Conservation (phyloP, 2,113 vertebrate genomes). For the Cochlearius cochlearius region DNA sequence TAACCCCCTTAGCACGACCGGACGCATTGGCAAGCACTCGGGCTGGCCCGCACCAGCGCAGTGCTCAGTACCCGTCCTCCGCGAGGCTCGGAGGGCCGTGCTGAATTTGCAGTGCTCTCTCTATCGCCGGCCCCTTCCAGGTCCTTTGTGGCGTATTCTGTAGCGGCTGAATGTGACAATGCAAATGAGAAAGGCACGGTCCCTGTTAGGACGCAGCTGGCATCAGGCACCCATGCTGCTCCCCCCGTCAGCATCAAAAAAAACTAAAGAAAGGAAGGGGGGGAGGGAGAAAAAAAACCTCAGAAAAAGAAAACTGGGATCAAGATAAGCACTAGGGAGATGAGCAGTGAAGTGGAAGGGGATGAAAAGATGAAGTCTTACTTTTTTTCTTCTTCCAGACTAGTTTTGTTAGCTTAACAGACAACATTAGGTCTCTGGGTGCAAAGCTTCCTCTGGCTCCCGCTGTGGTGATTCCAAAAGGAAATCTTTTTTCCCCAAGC, state of each 20-base stretch:
- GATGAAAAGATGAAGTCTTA: slow-evolving; percentile 39
- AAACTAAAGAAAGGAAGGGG: not conserved
- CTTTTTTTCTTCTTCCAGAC: slow-evolving; percentile 13
- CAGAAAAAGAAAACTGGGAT: slow-evolving; percentile 2
- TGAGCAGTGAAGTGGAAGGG: slow-evolving; percentile 35
- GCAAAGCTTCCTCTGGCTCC: slow-evolving; percentile 43
- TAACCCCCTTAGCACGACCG: fast-evolving
- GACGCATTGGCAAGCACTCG: fast-evolving
- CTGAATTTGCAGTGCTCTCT: fast-evolving
- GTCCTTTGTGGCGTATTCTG: not conserved
- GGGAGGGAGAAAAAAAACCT: not conserved
- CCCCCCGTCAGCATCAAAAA: not conserved
- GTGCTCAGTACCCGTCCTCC: fast-evolving
- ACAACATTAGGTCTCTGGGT: slow-evolving; percentile 21
- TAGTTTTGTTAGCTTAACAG: slow-evolving; percentile 52
- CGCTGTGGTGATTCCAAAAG: slow-evolving; percentile 47
- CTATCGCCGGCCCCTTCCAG: not conserved
- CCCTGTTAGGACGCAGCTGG: not conserved
- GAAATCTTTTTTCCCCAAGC: not conserved
- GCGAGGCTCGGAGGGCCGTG: fast-evolving
- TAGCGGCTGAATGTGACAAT: not conserved
- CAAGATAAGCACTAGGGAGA: slow-evolving; percentile 16
- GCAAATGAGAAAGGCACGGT: not conserved
- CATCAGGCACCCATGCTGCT: not conserved
- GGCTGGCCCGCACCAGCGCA: not conserved